Evolutionary conservation across 2,888 invertebrate species (phyloP), one percentile per base, ranked within the genome.

Genomic region (Xylocampa areola): DNA sequence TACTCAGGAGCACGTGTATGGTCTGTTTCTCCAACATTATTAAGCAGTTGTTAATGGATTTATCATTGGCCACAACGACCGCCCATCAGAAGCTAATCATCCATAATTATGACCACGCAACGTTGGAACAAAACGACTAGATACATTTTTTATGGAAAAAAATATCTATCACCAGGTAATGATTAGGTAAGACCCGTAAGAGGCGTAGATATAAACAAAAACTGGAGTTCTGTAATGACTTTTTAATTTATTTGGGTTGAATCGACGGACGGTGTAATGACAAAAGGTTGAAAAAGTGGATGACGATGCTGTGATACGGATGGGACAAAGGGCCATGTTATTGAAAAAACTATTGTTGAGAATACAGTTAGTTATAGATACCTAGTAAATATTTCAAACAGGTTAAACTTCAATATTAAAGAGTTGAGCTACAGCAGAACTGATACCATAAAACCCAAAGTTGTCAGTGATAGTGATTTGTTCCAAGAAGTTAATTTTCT

Each of bases 211-310:
- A 61, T 58, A 66, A 62, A 77, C 57, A 80, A 83, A 84, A 84
- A 81, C 71, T 45, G 53, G 68, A 75, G 76, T 68, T 76, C 73
- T 84, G 47, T 79, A 86, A 90, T 87, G 87, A 70, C 77, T 86
- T 90, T 91, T 91, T 91, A 88, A 90, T 90, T 88, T 86, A 87
- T 90, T 86, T 86, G 80, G 85, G 84, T 85, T 79, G 68, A 73
- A 77, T 71, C 76, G 73, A 72, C 66, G 64, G 58, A 68, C 48
- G 71, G 73, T 73, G 79, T 82, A 84, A 85, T 82, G 82, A 81
- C 63, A 76, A 71, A 79, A 73, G 73, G 73, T 64, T 70, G 74
- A 77, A 84, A 81, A 79, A 70, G 47, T 53, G 61, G 65, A 69
- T 81, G 87, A 86, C 85, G 82, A 79, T 73, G 73, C 67, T 68